Base-by-base conservation (phyloP, 2,888 invertebrate species). In the Thalpophila matura region DNA sequence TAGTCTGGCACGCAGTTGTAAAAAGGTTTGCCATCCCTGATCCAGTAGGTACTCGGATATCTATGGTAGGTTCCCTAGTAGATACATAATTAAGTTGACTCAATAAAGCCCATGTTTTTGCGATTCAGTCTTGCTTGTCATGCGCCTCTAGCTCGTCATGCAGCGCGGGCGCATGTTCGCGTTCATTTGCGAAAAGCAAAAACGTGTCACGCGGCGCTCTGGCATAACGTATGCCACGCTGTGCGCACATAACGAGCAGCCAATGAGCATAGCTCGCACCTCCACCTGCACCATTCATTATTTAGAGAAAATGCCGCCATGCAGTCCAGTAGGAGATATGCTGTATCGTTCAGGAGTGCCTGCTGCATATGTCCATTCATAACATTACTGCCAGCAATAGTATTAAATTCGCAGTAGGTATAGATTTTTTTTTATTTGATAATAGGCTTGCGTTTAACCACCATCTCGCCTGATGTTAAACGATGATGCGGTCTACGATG, bases 161-260 rank as follows among this genome's bases (percentile, higher is more conserved):
- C 43, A 14, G 61, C 56, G 46, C 63, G n/a, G 51, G 58, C 57
- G 62, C 63, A 55, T 42, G 56, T 53, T 49, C 35, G 55, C 59
- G 49, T 63, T 62, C 53, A 58, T 63, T 74, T 60, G 62, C 38
- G 54, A 58, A 38, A 31, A 38, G 56, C 73, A 76, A 75, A 75
- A 79, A 73, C 65, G 33, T 51, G 45, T 72, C 67, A 58, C 70
- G 67, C 51, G 45, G 65, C 40, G 75, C 56, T 40, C 62, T 65
- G 56, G 51, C 63, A 31, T 66, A 74, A 71, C 70, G 27, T 66
- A 77, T 73, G 66, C 70, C 73, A 79, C 65, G 73, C 47, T 54
- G 62, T 46, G 61, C 45, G 45, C 64, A 26, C 31, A 49, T 73
- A 73, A 73, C 73, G 71, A 73, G 71, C 71, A 35, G 14, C 59